Evolutionary conservation across 2,888 invertebrate species (phyloP).

Genomic region (Aromia moschata): DNA sequence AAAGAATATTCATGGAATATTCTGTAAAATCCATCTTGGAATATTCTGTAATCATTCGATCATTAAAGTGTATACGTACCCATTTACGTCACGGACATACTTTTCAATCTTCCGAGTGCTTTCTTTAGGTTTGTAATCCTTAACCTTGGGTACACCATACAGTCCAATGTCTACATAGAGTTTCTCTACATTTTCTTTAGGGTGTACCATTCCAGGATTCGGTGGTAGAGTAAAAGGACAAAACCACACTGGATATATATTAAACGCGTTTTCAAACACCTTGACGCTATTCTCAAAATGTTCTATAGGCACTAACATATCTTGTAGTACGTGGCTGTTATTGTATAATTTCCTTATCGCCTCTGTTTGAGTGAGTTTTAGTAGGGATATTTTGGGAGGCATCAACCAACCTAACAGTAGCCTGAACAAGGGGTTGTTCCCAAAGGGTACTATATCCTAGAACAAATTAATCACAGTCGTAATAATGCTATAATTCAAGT

Average conservation of each 20-base stretch:
- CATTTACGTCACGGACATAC: constrained; percentile 73
- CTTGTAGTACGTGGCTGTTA: constrained; percentile 80
- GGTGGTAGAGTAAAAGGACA: constrained; percentile 79
- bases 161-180: constrained; percentile 84
- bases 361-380: constrained; percentile 80
- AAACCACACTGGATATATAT: constrained; percentile 82
- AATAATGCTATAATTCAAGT: no score
- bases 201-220: constrained; percentile 77
- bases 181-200: constrained; percentile 50
- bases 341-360: constrained; percentile 78
- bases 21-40: no score
- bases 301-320: constrained; percentile 80
- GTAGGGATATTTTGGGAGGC: constrained; percentile 82
- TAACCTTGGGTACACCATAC: constrained; percentile 77
- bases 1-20: no score
- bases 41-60: no score
- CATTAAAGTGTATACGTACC: no score
- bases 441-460: constrained; percentile 85
- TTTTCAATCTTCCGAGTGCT: constrained; percentile 76
- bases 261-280: constrained; percentile 72
- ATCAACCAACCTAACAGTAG: constrained; percentile 81
- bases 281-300: constrained; percentile 69
- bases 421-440: constrained; percentile 78
- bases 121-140: constrained; percentile 69
- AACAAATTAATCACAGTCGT: no score